Base-by-base conservation (phyloP, 2,797 vertebrate species). In the Oryzias dopingdopingensis region DNA sequence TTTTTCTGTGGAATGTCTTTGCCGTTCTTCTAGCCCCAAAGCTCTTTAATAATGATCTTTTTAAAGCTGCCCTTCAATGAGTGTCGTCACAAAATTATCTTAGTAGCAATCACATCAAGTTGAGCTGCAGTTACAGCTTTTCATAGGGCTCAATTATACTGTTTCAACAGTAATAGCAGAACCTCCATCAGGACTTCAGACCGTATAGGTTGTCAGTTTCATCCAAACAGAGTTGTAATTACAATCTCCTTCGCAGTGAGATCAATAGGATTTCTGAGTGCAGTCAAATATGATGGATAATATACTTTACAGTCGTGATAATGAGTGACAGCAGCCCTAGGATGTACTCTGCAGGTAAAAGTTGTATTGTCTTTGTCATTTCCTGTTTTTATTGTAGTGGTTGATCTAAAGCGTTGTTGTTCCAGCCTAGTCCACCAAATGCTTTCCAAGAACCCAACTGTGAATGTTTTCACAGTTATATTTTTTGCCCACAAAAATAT, bases 251-350 rank as follows among this genome's bases (percentile, higher is more conserved):
- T 46, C 42, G 32, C 53, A 14, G 73, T 42, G 57, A 62, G 70
- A 67, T 76, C 74, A 78, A 47, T 70, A 59, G 44, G 26, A 61
- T 61, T 55, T 73, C 44, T 61, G 48, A 72, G 56, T 49, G 56
- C 75, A 76, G 65, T 84, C 79, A 85, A 50, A 79, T 62, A 61
- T 68, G 76, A 83, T 78, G 62, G 72, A 78, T 80, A 79, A 70
- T 70, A 60, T 71, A 67, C 60, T 59, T 60, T 64, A 48, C 49
- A 1, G 43, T 58, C 42, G 54, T 74, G 76, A 81, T 73, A 59
- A 71, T 56, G 22, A 49, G 66, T 70, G 83, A 83, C 79, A 61
- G 72, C 44, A 59, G 67, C 8, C 63, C 67, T 42, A 62, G 61
- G 66, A 79, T 17, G 51, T 43, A 54, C 47, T 43, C 41, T 49